Base-by-base conservation (phyloP, 2,113 vertebrate species). In the Oenanthe melanoleuca region DNA sequence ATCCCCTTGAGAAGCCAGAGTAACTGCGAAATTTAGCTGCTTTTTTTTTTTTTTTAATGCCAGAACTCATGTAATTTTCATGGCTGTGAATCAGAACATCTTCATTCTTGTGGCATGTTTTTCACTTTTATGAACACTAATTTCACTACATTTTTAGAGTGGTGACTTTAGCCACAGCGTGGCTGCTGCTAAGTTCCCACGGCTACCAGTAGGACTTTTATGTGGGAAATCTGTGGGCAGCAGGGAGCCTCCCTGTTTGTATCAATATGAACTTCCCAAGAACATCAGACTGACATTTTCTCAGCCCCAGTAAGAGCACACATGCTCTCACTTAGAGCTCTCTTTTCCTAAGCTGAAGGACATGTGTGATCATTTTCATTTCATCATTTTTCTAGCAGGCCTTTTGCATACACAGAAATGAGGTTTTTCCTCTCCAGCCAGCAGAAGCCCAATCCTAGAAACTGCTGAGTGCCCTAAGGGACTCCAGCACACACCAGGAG, bases 151-250 rank as follows among this genome's bases (percentile, higher is more conserved):
- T 95, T 96, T 96, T 92, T 65, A 56, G 70, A 96, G 94, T 26
- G 81, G 93, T 94, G 94, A 94, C 87, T 96, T 85, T 85, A 95
- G 95, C 96, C 95, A 91, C 95, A 95, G 94, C 66, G 50, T 96
- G 94, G 91, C 94, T 96, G 95, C 94, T 95, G 89, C 63, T 75
- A 86, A 95, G 94, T 97, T 97, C 94, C 95, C 94, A 96, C 94
- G 95, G 87, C 95, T 96, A 96, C 95, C 95, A 97, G 96, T 95
- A 97, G 93, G 95, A 95, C 96, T 97, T 97, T 96, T 91, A 96
- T 97, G 95, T 97, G 96, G 96, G 96, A 97, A 96, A 95, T 96
- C 96, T 96, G 94, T 97, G 96, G 94, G 96, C 96, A 97, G 94
- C 93, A 86, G 95, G 96, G 96, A 97, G 95, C 91, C 96, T 97